Evolutionary conservation across 2,113 vertebrate species (phyloP).

Genomic region (Oryzias woworae): DNA sequence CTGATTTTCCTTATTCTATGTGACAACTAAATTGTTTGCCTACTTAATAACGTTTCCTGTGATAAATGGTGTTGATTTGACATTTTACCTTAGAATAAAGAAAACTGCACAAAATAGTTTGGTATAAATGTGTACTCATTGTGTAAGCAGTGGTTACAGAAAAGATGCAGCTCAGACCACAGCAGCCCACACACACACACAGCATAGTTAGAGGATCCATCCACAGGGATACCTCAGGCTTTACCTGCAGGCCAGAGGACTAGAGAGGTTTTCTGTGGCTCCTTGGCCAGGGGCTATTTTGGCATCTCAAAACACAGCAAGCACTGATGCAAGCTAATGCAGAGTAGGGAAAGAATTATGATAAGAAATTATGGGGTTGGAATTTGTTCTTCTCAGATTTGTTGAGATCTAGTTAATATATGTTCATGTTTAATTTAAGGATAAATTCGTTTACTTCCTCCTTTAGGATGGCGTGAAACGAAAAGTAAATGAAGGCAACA

Average conservation of each 20-base stretch:
- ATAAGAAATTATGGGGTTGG: not conserved
- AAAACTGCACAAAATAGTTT: not conserved
- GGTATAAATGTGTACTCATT: not conserved
- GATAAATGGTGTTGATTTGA: conserved; percentile 18
- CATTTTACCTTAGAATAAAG: conserved; percentile 1
- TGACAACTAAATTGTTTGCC: conserved; percentile 16
- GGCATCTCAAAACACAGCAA: conserved; percentile 26
- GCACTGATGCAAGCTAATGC: conserved; percentile 13
- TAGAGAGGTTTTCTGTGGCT: conserved; percentile 26
- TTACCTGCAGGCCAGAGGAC: conserved; percentile 48
- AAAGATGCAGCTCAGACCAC: no score
- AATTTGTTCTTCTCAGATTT: no score
- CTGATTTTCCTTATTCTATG: conserved; percentile 5
- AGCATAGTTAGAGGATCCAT: conserved; percentile 28
- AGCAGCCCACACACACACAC: conserved; percentile 2
- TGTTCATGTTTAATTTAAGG: no score
- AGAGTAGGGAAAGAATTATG: not conserved
- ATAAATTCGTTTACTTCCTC: no score
- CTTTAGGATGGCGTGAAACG: no score
- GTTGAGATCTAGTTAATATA: no score
- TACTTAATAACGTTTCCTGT: conserved; percentile 20
- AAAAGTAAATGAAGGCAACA: no score
- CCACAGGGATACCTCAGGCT: conserved; percentile 33
- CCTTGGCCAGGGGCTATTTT: conserved; percentile 41
- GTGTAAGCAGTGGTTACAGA: conserved; percentile 2